Evolutionary conservation across 2,797 vertebrate species (phyloP).

Genomic region (Liasis olivaceus): DNA sequence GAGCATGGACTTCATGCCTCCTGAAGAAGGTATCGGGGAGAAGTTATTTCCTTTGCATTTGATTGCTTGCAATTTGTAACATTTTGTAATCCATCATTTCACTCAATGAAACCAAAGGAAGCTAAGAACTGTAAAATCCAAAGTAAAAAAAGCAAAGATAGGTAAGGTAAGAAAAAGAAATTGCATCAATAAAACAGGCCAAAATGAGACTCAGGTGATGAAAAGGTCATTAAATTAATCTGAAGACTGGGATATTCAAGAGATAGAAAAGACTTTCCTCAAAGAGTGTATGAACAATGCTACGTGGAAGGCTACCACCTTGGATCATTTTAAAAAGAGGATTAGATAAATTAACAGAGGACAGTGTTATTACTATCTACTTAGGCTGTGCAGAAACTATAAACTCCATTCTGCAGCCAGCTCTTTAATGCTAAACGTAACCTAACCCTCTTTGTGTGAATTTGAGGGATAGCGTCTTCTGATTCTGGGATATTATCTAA

Average conservation of each 20-base stretch:
- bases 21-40: constrained; percentile 8
- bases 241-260: background rate
- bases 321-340: background rate
- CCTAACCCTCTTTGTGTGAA: background rate
- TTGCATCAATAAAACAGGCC: background rate
- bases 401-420: background rate
- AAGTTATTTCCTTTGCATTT: background rate
- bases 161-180: background rate
- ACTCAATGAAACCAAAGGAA: background rate
- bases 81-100: background rate
- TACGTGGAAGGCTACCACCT: background rate
- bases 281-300: background rate
- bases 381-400: background rate
- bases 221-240: background rate
- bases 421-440: background rate
- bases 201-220: background rate
- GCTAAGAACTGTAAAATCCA: background rate
- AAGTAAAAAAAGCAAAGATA: background rate
- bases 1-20: background rate
- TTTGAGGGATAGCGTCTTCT: background rate
- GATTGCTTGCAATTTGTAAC: background rate
- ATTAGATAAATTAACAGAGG: background rate
- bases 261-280: background rate
- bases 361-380: background rate
- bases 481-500: background rate